Evolutionary conservation across 2,113 vertebrate genomes (phyloP).

Genomic region (Physeter macrocephalus): DNA sequence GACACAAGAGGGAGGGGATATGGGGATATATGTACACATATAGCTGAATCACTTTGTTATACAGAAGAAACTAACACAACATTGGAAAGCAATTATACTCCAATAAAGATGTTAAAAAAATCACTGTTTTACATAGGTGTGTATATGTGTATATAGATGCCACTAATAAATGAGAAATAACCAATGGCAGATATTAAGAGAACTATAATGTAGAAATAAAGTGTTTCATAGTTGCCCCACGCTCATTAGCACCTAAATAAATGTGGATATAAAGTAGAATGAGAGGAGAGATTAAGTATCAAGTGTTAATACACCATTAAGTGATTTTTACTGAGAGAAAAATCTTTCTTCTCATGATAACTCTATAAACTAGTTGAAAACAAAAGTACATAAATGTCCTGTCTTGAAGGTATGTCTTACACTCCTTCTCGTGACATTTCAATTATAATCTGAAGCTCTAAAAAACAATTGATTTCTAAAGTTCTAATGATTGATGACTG

Average conservation of each 20-base stretch:
- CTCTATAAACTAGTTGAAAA: conserved; percentile 36
- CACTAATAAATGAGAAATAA: neutral
- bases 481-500: conserved; percentile 1
- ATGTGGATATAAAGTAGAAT: neutral
- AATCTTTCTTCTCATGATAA: neutral
- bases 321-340: neutral
- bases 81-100: too few relatives aligned
- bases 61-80: too few relatives aligned
- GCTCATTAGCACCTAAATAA: conserved; percentile 16
- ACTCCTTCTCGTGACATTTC: conserved; percentile 25
- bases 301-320: conserved; percentile 7
- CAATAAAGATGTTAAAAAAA: neutral
- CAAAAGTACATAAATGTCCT: neutral
- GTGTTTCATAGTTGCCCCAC: neutral
- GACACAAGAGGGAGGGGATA: too few relatives aligned
- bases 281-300: conserved; percentile 19
- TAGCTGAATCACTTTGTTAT: too few relatives aligned
- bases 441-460: conserved; percentile 5
- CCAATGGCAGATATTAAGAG: neutral
- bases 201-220: neutral
- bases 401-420: neutral
- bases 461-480: conserved; percentile 20
- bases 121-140: neutral
- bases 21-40: too few relatives aligned
- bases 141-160: neutral